These are phyloP conservation scores for Apodemia duryi DNA, from an alignment of 2,888 invertebrate species.

Conservation along the genomic window DNA sequence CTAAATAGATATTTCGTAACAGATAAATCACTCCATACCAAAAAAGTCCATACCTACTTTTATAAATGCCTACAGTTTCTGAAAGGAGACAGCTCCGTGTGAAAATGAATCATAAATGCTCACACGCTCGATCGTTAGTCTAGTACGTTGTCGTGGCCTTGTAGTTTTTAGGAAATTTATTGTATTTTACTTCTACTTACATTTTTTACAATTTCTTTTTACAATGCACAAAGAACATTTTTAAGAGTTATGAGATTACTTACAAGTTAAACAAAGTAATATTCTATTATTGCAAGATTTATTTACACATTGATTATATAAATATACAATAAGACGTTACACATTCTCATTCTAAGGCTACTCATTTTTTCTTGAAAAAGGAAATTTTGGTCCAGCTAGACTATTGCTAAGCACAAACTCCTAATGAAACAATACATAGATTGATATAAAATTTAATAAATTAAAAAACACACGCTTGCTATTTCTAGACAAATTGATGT, in stretches of 20 bases:
- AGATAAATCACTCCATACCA: too few species aligned
- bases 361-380: constrained; percentile 57
- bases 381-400: constrained; percentile 79
- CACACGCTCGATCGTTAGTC: too few species aligned
- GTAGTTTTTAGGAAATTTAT: constrained; percentile 72
- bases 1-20: too few species aligned
- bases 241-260: constrained; percentile 51
- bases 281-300: constrained; percentile 71
- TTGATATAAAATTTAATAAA: not conserved
- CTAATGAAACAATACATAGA: constrained; percentile 35
- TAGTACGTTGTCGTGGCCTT: too few species aligned
- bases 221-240: constrained; percentile 55
- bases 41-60: too few species aligned
- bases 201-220: constrained; percentile 73
- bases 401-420: constrained; percentile 69
- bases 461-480: too few species aligned
- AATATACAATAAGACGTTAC: constrained; percentile 52
- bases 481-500: too few species aligned
- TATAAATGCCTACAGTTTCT: too few species aligned
- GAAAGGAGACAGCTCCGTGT: too few species aligned
- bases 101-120: too few species aligned
- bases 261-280: constrained; percentile 64
- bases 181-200: constrained; percentile 76
- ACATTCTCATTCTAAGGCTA: constrained; percentile 51
- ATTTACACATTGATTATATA: constrained; percentile 67